phyloP scores from a whole-genome alignment of 2,113 vertebrate species.

The Myxocyprinus asiaticus region DNA sequence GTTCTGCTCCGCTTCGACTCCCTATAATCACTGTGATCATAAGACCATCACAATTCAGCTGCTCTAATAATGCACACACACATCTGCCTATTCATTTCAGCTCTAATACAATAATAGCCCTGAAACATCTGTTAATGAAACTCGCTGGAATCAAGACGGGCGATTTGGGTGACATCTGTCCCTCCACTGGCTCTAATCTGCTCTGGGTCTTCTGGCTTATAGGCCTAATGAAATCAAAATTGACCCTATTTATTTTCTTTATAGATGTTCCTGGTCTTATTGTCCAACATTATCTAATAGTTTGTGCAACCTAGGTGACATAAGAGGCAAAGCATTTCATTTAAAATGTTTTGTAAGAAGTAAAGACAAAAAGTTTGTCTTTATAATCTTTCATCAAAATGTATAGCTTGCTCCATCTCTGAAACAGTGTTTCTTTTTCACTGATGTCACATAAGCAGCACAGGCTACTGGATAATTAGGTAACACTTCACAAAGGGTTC shows the following conservation, averaged over 20 bases:
- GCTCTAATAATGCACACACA: conserved; percentile 53
- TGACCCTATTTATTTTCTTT: conserved; percentile 2
- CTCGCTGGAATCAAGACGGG: conserved; percentile 73
- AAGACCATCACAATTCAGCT: conserved; percentile 64
- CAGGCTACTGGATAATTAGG: too few relatives aligned
- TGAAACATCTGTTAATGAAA: conserved; percentile 78
- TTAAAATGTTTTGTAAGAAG: too few relatives aligned
- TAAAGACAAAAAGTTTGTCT: too few relatives aligned
- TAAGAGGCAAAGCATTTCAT: too few relatives aligned
- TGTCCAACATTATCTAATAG: neutral
- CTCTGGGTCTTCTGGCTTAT: conserved; percentile 11
- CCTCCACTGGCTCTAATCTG: conserved; percentile 37
- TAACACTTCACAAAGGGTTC: too few relatives aligned
- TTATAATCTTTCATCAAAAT: too few relatives aligned
- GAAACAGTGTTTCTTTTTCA: too few relatives aligned
- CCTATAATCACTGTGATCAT: conserved; percentile 75
- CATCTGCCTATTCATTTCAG: conserved; percentile 79
- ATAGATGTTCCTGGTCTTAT: neutral
- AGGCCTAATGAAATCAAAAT: neutral
- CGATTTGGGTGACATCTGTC: conserved; percentile 70
- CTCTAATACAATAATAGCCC: conserved; percentile 79
- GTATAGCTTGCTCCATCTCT: too few relatives aligned
- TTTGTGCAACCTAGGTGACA: too few relatives aligned
- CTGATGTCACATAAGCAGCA: too few relatives aligned
- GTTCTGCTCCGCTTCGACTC: conserved; percentile 52